Percentiles rank a stretch among this genome's conserved stretches.
Evolutionary conservation across 2,888 invertebrate genomes (phyloP).

Genomic region (Drosophila ustulata): DNA sequence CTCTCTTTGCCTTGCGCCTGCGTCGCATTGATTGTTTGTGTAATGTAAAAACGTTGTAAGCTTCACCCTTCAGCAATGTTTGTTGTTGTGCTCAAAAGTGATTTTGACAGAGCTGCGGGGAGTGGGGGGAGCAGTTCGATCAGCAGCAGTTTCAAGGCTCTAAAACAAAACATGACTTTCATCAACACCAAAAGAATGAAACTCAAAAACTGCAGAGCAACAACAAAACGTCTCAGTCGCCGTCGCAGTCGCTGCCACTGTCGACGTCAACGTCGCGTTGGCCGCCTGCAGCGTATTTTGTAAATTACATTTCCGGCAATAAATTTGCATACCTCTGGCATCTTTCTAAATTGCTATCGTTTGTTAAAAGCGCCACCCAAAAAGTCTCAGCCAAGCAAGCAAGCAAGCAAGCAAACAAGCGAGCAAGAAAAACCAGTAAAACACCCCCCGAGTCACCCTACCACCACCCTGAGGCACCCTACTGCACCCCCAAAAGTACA

Average conservation of each 20-base stretch:
- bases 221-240: constrained; percentile 22
- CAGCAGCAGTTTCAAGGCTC: constrained; percentile 51
- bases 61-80: constrained; percentile 37
- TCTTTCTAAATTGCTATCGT: constrained; percentile 84
- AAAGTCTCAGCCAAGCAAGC: constrained; percentile 30
- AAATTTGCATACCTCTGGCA: constrained; percentile 85
- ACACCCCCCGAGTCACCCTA: constrained; percentile 32
- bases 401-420: neutral
- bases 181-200: constrained; percentile 11
- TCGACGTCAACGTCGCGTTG: constrained; percentile 32
- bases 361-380: constrained; percentile 73
- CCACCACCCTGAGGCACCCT: constrained; percentile 19
- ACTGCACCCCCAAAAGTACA: constrained; percentile 18
- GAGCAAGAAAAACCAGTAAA: constrained; percentile 11
- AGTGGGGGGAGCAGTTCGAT: neutral
- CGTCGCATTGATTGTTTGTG: constrained; percentile 78
- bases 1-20: constrained; percentile 58
- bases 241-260: constrained; percentile 5
- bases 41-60: constrained; percentile 69
- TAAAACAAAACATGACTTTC: constrained; percentile 50
- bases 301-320: constrained; percentile 85
- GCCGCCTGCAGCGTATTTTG: constrained; percentile 83
- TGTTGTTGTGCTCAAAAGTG: constrained; percentile 46
- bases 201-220: constrained; percentile 12
- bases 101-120: constrained; percentile 30